Percentiles rank a stretch among this genome's conserved stretches.
phyloP scores from a whole-genome alignment of 2,797 vertebrate genomes.

The Pelochelys cantorii region DNA sequence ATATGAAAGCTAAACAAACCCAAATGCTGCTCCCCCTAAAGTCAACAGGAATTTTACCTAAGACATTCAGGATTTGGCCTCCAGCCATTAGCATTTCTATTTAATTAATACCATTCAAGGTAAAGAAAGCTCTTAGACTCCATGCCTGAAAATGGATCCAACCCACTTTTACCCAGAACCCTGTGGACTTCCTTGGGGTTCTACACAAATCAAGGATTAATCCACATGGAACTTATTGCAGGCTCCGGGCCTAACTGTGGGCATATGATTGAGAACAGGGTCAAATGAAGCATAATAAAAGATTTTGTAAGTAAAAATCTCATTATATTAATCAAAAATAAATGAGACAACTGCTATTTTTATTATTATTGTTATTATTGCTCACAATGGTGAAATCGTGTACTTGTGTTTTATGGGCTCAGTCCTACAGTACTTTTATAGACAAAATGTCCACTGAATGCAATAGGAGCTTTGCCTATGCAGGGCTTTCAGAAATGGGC shows the following conservation, averaged over 20 bases:
- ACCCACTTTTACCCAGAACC: constrained; percentile 20
- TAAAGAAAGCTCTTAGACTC: not conserved
- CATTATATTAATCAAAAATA: constrained; percentile 11
- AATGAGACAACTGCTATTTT: not conserved
- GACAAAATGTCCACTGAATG: not conserved
- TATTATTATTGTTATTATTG: constrained; percentile 30
- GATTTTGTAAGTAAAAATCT: constrained; percentile 26
- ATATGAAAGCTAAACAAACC: constrained; percentile 18
- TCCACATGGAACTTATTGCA: not conserved
- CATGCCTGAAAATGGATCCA: not conserved
- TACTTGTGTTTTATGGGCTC: not conserved
- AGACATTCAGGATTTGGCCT: not conserved
- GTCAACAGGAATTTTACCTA: not conserved
- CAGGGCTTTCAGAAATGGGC: not conserved
- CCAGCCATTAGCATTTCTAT: constrained; percentile 28
- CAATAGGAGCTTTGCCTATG: not conserved
- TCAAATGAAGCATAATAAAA: constrained; percentile 30
- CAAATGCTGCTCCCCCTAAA: not conserved
- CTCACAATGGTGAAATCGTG: constrained; percentile 9
- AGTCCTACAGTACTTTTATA: not conserved
- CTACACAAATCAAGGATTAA: constrained; percentile 18
- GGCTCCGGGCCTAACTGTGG: not conserved
- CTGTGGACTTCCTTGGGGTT: not conserved
- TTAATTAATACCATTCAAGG: not conserved
- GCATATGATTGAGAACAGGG: not conserved